A percentile compares a stretch with the other conserved stretches of the same genome.
Evolutionary conservation across 2,888 invertebrate genomes (phyloP).

Genomic region (Orgyia antiqua): DNA sequence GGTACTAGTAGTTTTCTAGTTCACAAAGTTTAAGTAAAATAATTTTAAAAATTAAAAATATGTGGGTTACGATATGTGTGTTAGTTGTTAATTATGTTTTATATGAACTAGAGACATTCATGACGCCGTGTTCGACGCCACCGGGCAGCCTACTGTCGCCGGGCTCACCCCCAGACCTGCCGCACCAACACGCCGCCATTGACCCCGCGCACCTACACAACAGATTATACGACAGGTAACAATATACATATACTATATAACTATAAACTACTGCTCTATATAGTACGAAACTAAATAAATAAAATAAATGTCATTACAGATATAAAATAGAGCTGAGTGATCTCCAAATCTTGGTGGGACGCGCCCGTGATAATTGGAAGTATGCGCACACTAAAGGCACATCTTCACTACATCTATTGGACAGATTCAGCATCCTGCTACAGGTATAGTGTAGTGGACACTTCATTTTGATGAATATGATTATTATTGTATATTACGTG

Average conservation of each 20-base stretch:
- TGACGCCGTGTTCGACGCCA: conserved; percentile 93
- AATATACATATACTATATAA: neutral
- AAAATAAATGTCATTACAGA: conserved; percentile 42
- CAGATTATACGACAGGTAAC: conserved; percentile 53
- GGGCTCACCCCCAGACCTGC: conserved; percentile 49
- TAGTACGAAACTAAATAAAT: no score
- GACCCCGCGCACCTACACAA: conserved; percentile 48
- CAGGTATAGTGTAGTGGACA: conserved; percentile 60
- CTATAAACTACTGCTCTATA: no score
- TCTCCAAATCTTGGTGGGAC: conserved; percentile 91
- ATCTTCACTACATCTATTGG: conserved; percentile 91
- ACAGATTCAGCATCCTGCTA: conserved; percentile 84
- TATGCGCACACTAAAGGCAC: conserved; percentile 91
- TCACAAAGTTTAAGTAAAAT: no score
- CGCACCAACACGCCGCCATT: conserved; percentile 27
- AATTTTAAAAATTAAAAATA: no score
- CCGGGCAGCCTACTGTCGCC: conserved; percentile 87
- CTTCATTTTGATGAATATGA: neutral
- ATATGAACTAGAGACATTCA: conserved; percentile 84
- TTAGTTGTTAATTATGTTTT: no score
- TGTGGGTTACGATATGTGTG: no score
- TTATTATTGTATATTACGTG: no score
- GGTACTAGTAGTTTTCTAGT: no score
- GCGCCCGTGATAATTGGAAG: conserved; percentile 93
- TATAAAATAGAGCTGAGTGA: conserved; percentile 89